These are phyloP conservation scores for Zapornia atra DNA, from an alignment of 2,113 vertebrate genomes.

Conservation along the genomic window DNA sequence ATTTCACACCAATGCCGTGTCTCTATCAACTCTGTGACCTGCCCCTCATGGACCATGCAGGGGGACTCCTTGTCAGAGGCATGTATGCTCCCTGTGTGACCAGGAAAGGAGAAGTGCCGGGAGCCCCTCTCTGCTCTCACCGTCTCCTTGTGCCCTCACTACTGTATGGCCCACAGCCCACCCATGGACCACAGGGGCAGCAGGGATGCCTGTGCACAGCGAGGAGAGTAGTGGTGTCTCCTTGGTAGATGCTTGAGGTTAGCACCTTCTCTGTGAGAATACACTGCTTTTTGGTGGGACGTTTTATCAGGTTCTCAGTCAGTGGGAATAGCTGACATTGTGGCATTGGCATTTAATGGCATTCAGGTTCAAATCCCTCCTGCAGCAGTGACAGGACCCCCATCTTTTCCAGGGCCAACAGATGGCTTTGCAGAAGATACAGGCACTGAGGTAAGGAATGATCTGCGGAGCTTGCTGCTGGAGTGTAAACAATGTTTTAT, in stretches of 20 bases:
- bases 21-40: not conserved
- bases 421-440: not conserved
- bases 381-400: not conserved
- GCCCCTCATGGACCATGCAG: not conserved
- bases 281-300: not conserved
- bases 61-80: not conserved
- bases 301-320: not conserved
- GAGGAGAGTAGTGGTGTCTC: not conserved
- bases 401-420: not conserved
- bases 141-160: fast-evolving
- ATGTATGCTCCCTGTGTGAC: not conserved
- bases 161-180: fast-evolving
- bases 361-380: not conserved
- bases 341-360: not conserved
- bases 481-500: not conserved
- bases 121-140: not conserved
- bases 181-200: not conserved
- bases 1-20: not conserved
- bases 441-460: not conserved
- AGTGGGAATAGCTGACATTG: not conserved
- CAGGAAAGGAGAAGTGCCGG: not conserved
- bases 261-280: not conserved
- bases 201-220: not conserved
- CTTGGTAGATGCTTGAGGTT: not conserved
- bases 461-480: not conserved